Evolutionary conservation across 2,888 invertebrate genomes (phyloP), one percentile per base, ranked within the genome.

Genomic region (Mythimna ferrago): DNA sequence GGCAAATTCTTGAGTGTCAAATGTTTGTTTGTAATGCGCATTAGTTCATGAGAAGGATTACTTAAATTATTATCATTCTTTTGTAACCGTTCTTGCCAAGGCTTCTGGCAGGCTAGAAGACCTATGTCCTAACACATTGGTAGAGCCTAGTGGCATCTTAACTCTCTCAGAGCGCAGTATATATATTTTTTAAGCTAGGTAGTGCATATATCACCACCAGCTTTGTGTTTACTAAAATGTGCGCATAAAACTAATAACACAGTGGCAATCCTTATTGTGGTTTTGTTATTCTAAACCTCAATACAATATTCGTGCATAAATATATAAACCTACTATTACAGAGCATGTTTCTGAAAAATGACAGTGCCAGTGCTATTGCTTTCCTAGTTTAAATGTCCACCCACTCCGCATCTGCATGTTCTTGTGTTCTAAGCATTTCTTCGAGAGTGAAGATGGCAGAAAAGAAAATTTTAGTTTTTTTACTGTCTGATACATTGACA

Each of bases 391-490:
- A 26, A 57, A 64, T 35, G 38, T 48, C 62, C 61, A 35, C 32
- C 51, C 32, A 76, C 48, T 61, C 38, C 10, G 54, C 19, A 19
- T 77, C 51, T 61, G 19, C 14, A 32, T 61, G 26, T 4, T 11
- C 41, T 62, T 70, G 21, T 56, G 51, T 70, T 62, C 6, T 26
- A 44, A 74, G 71, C 11, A 51, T 32, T 69, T 61, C 9, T 41
- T 56, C 6, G 6, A 19, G 48, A 41, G 11, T 61, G 32, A 32
- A 32, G 19, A 35, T 32, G 11, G 14, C 19, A 75, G n/a, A n/a
- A 48, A 72, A 75, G 11, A 38, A 48, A 56, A 48, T 9, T 9
- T n/a, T n/a, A n/a, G n/a, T n/a, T n/a, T n/a, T n/a, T 21, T 38
- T 51, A 51, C 16, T 32, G 11, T 41, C 14, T 57, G 19, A 7